phyloP scores from a whole-genome alignment of 2,797 vertebrate genomes.

The Clarias fuscus region DNA sequence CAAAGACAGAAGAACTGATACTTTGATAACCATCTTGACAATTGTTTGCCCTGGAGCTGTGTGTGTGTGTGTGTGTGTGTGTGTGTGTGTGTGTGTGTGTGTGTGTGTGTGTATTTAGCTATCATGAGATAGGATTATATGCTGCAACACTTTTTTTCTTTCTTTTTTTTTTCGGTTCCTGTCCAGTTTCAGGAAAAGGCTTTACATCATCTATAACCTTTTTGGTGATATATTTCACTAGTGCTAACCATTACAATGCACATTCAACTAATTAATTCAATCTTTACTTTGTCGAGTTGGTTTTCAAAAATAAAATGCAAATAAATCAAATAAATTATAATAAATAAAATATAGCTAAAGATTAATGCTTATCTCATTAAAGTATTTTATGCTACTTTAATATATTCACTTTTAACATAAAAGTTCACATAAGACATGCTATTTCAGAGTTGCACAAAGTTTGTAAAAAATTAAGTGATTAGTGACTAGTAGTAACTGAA shows the following conservation, averaged over 20 bases:
- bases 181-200: background rate
- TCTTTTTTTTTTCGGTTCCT: background rate
- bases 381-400: background rate
- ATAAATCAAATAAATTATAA: too few species aligned
- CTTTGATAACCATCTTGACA: conserved; percentile 24
- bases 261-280: background rate
- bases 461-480: background rate
- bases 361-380: background rate
- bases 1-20: background rate
- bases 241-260: background rate
- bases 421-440: background rate
- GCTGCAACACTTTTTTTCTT: background rate
- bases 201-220: background rate
- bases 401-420: background rate
- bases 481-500: background rate
- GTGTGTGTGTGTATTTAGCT: background rate
- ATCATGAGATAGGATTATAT: background rate
- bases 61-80: background rate
- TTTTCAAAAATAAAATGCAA: background rate
- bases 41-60: background rate
- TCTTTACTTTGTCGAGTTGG: background rate
- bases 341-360: background rate
- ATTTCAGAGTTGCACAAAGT: background rate
- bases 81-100: background rate
- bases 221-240: background rate